phyloP scores from a whole-genome alignment of 2,113 vertebrate species.

The Panurus biarmicus region DNA sequence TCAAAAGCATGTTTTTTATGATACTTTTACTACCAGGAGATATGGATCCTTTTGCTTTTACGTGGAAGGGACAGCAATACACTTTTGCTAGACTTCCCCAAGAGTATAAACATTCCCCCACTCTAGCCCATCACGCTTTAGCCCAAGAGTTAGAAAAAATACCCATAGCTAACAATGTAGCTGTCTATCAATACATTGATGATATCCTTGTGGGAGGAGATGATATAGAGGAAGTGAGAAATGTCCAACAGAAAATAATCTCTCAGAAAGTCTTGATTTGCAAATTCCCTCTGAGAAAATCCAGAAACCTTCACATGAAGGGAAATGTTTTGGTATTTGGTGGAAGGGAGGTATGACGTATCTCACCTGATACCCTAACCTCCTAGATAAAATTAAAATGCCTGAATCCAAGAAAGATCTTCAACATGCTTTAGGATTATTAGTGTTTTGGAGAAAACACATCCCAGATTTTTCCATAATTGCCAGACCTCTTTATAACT shows the following conservation, averaged over 20 bases:
- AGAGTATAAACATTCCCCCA: not conserved
- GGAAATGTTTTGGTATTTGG: no score
- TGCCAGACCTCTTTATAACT: not conserved
- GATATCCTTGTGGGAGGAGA: not conserved
- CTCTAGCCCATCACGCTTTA: not conserved
- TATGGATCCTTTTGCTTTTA: not conserved
- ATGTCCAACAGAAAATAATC: not conserved
- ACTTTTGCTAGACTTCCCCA: not conserved
- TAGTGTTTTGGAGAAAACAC: not conserved
- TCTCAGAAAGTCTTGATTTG: not conserved
- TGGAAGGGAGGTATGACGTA: no score
- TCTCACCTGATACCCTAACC: no score
- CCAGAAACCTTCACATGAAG: no score
- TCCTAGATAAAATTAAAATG: not conserved
- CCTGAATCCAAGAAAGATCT: not conserved
- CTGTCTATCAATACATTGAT: not conserved
- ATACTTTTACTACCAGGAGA: not conserved
- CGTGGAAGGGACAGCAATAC: not conserved
- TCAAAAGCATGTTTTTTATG: no score
- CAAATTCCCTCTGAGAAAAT: no score
- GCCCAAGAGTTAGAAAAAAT: not conserved
- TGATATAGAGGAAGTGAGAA: not conserved
- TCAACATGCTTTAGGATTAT: not conserved
- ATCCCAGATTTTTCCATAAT: not conserved
- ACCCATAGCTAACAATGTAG: not conserved